phyloP scores from a whole-genome alignment of 53 echinoderm and acorn worm species.

The Astropecten irregularis region DNA sequence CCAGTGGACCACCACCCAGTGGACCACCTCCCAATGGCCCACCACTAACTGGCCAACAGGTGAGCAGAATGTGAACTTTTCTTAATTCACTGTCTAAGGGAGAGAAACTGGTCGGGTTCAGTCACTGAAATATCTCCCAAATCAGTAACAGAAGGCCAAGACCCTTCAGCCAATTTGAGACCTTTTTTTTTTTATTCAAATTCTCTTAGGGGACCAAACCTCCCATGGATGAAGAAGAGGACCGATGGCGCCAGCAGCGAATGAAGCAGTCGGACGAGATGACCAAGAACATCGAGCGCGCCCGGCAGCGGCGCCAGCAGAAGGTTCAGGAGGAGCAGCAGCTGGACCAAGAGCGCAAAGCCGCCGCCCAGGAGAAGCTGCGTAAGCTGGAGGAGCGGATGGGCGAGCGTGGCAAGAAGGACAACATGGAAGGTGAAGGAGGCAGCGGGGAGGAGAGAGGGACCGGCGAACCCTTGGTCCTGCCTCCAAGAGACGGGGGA shows the following conservation, averaged over 20 bases:
- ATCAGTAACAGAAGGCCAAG: too few relatives aligned
- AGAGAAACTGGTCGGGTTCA: too few relatives aligned
- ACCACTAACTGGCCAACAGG: conserved; percentile 39
- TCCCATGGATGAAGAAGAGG: conserved; percentile 80
- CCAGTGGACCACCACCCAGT: conserved; percentile 13
- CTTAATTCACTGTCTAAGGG: too few relatives aligned
- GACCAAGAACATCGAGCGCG: conserved; percentile 86
- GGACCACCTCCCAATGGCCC: conserved; percentile 54
- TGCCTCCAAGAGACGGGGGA: conserved; percentile 21
- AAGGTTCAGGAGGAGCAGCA: conserved; percentile 77
- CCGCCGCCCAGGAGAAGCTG: conserved; percentile 71
- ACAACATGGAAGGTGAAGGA: conserved; percentile 6
- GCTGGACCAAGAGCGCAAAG: conserved; percentile 40
- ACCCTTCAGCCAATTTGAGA: too few relatives aligned
- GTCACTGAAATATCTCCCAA: too few relatives aligned
- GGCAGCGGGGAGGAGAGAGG: conserved; percentile 26
- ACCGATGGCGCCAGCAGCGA: conserved; percentile 78
- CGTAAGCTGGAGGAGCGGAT: conserved; percentile 77
- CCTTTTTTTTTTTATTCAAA: too few relatives aligned
- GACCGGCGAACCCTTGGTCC: background rate
- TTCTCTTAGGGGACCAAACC: conserved; percentile 74
- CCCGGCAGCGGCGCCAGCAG: conserved; percentile 78
- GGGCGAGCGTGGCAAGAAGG: conserved; percentile 10
- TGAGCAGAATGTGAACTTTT: background rate
- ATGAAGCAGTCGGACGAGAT: conserved; percentile 87